These are phyloP conservation scores for Junco hyemalis DNA, from an alignment of 2,113 vertebrate genomes.

Conservation along the genomic window DNA sequence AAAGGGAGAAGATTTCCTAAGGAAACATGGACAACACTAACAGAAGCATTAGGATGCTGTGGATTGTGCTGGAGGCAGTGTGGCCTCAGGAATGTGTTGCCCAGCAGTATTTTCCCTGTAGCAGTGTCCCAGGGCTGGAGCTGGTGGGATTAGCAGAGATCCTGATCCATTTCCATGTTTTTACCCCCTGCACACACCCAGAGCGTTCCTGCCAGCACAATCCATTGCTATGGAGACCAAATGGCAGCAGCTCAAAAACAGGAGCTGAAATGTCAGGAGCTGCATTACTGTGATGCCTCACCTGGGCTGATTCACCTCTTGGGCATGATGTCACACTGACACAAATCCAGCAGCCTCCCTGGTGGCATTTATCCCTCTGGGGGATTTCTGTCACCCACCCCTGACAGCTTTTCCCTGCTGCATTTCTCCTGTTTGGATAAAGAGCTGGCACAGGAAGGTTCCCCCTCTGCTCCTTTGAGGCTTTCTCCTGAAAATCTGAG, in stretches of 20 bases:
- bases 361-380: not conserved
- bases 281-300: not conserved
- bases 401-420: not conserved
- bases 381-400: not conserved
- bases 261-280: not conserved
- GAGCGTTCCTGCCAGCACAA: not conserved
- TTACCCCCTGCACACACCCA: not conserved
- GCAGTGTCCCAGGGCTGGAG: not conserved
- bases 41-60: not conserved
- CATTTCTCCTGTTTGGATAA: not conserved
- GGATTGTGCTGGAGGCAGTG: not conserved
- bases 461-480: not conserved
- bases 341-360: not conserved
- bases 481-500: not conserved
- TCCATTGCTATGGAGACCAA: slow-evolving; percentile 44
- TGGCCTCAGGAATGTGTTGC: not conserved
- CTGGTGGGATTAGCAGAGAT: not conserved
- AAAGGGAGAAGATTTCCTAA: not conserved
- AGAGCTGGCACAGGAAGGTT: not conserved
- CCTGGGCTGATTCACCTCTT: not conserved
- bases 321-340: not conserved
- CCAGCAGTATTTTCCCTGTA: not conserved
- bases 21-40: not conserved
- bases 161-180: fast-evolving
- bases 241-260: not conserved